Percentiles rank a stretch among this genome's conserved stretches.
These are phyloP conservation scores for Trachemys scripta DNA, from an alignment of 2,113 vertebrate species.

Conservation along the genomic window DNA sequence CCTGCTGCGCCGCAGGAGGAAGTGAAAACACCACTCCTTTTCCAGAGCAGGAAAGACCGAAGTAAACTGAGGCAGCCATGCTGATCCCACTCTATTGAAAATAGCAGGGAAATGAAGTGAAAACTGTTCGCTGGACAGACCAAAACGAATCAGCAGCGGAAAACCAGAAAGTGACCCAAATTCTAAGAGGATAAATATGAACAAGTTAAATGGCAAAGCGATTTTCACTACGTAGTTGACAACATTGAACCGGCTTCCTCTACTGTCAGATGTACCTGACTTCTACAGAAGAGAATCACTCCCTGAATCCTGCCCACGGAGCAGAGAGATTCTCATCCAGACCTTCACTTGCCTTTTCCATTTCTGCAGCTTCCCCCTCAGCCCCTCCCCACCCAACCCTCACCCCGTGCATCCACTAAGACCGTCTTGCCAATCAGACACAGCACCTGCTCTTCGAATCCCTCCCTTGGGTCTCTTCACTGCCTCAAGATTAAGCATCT, in stretches of 20 bases:
- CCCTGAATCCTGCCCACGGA: not conserved
- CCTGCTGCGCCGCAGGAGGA: not conserved
- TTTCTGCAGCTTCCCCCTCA: not conserved
- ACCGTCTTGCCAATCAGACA: too few relatives aligned
- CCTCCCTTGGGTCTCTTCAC: too few relatives aligned
- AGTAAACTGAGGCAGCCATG: not conserved
- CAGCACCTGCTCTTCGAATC: too few relatives aligned
- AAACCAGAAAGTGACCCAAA: not conserved
- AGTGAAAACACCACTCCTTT: not conserved
- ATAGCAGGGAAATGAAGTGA: not conserved
- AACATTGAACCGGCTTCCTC: not conserved
- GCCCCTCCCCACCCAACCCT: not conserved
- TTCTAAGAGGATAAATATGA: not conserved
- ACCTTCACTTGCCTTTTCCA: not conserved
- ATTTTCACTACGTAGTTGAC: not conserved
- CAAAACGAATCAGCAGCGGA: not conserved
- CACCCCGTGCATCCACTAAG: too few relatives aligned
- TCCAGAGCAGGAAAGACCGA: not conserved
- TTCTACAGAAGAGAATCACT: not conserved
- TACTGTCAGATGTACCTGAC: not conserved
- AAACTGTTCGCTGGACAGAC: not conserved
- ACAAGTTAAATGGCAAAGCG: not conserved
- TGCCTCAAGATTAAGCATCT: too few relatives aligned
- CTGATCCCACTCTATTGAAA: not conserved
- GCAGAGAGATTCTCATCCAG: not conserved